Percentiles rank a stretch among this genome's conserved stretches.
These are phyloP conservation scores for Artemia sp. DNA, from an alignment of 2,888 invertebrate genomes.

Conservation along the genomic window DNA sequence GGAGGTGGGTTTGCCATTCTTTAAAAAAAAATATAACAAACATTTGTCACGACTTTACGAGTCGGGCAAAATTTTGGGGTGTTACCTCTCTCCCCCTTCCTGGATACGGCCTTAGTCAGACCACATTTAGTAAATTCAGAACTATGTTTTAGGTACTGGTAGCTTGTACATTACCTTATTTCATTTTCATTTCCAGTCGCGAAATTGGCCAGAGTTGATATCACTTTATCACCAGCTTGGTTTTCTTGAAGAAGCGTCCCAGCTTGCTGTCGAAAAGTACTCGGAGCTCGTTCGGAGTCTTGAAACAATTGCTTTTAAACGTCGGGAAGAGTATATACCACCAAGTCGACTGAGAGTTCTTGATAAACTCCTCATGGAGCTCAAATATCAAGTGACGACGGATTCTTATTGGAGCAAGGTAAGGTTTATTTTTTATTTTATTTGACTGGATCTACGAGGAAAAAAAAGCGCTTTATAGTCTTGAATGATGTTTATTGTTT, in stretches of 20 bases:
- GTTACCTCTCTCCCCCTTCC: too few relatives aligned
- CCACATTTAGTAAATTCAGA: too few relatives aligned
- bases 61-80: too few relatives aligned
- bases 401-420: slow-evolving; percentile 12
- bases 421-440: neutral
- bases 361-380: neutral
- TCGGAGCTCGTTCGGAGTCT: neutral
- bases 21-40: too few relatives aligned
- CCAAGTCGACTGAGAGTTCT: slow-evolving; percentile 3
- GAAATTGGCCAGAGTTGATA: neutral
- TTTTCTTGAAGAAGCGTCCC: neutral
- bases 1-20: too few relatives aligned
- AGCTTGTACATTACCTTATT: too few relatives aligned
- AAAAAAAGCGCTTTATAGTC: too few relatives aligned
- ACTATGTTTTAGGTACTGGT: too few relatives aligned
- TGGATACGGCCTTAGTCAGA: too few relatives aligned
- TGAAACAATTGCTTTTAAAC: neutral
- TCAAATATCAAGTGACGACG: neutral
- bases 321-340: neutral
- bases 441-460: neutral
- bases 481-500: too few relatives aligned
- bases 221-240: slow-evolving; percentile 8
- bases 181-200: neutral
- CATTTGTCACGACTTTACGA: too few relatives aligned
- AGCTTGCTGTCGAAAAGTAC: neutral